Evolutionary conservation across 1,140 invertebrate species (phyloP).

Genomic region (Thereuonema tuberculata): DNA sequence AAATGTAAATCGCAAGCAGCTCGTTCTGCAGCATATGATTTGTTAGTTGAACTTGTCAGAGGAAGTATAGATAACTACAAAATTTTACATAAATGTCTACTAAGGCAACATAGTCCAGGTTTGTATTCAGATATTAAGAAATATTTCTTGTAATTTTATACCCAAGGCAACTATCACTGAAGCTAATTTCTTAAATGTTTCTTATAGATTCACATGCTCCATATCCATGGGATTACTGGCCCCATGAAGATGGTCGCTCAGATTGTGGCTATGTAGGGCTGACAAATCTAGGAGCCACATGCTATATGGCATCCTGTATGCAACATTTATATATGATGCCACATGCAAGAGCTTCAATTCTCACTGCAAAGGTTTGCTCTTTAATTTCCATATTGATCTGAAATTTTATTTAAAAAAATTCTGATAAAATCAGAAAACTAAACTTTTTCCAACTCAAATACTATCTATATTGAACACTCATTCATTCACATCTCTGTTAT

Average conservation of each 20-base stretch:
- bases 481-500: slow-evolving; percentile 3
- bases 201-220: slow-evolving; percentile 54
- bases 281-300: slow-evolving; percentile 87
- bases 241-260: slow-evolving; percentile 79
- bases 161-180: neutral
- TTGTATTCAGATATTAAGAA: slow-evolving; percentile 12
- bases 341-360: slow-evolving; percentile 63
- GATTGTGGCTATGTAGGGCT: slow-evolving; percentile 89
- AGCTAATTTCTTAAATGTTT: slow-evolving; percentile 6
- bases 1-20: slow-evolving; percentile 84
- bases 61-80: slow-evolving; percentile 71
- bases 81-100: slow-evolving; percentile 61
- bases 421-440: no score
- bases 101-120: slow-evolving; percentile 73
- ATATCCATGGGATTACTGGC: slow-evolving; percentile 95
- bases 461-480: no score
- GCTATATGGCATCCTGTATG: slow-evolving; percentile 94
- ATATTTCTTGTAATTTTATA: neutral
- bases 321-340: slow-evolving; percentile 96
- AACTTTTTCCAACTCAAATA: no score
- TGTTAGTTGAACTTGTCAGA: slow-evolving; percentile 72
- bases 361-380: slow-evolving; percentile 40
- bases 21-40: slow-evolving; percentile 73
- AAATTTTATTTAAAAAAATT: neutral
- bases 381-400: no score